Base-by-base conservation (phyloP, 2,888 invertebrate genomes). In the Fabriciana adippe region DNA sequence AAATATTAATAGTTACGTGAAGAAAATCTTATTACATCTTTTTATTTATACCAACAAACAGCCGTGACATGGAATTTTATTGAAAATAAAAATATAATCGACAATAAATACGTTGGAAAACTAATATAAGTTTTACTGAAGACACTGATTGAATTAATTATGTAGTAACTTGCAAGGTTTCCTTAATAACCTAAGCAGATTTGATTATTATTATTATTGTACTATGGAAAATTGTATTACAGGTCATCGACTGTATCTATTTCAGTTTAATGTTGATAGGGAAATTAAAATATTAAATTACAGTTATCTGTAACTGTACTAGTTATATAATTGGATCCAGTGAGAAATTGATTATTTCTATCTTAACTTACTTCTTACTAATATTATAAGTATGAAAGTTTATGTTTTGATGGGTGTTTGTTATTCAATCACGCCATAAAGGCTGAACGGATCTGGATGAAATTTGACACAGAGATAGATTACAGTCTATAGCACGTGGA, bases 121-220 rank as follows among this genome's bases (percentile, higher is more conserved):
- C 48, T 59, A 59, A 48, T 13, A 59, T 48, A 59, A 59, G 26
- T 59, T 26, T 48, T 26, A 48, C 26, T 48, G 59, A 59, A 26
- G 21, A 26, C 57, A n/a, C 59, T 59, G 59, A 59, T 59, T 59
- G 26, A 59, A 59, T 59, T 59, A 59, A 59, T 59, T 59, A 59
- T n/a, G 47, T 59, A 48, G 8, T 13, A 48, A 59, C 59, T 59
- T 59, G 59, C 48, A 26, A 48, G 59, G 59, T 59, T 59, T 59
- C 59, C n/a, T 59, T 59, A 59, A 59, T 59, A 59, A 26, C 47
- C 47, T 59, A 59, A 59, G 47, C 26, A 47, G 59, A 59, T 59
- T 59, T 59, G 26, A n/a, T n/a, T n/a, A 31, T 59, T 59, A 16
- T 26, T 47, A 59, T 59, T 48, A 59, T 26, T 21, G 15, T 47